Base-by-base conservation (phyloP, 2,888 invertebrate genomes). In the Tetranychus piercei region DNA sequence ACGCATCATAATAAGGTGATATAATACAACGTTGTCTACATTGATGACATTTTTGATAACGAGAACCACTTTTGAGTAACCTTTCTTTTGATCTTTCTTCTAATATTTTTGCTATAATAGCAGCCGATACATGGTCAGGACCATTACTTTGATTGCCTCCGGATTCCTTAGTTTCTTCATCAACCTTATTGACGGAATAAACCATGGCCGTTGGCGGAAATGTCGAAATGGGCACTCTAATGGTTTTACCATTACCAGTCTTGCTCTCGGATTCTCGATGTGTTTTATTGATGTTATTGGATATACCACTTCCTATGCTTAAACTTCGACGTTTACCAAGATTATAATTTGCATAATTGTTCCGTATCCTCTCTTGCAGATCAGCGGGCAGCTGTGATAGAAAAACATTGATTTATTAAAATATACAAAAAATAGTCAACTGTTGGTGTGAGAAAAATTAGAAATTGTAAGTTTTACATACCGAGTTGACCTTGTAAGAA, bases 51-150 rank as follows among this genome's bases (percentile, higher is more conserved):
- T 73, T 76, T 34, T 74, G 75, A 73, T n/a, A 23, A 4, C 73
- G 55, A 34, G 55, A 9, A 20, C 74, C 74, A 45, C 75, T 75
- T 44, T 74, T 77, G 70, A 73, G 74, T 34, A 1, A 88, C 86
- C 74, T 88, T 79, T 92, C 91, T 71, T 78, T 78, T 64, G 80
- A 79, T 76, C 90, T 86, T 80, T 92, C 92, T 82, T 93, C 91
- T 45, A 94, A 85, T 77, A 92, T 90, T 85, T 92, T 92, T 3
- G 92, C 92, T 90, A 93, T 90, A 74, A 92, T 88, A 11, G 92
- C 90, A 43, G 92, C 92, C 5, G 92, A 92, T 18, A 90, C 89
- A 79, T 78, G 78, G 70, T 78, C 78, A 64, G 77, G 78, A 73
- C 74, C 71, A 22, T 55, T 23, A 72, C 34, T 73, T 69, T 65